phyloP scores from a whole-genome alignment of 2,113 vertebrate genomes.

The Tachycineta bicolor region DNA sequence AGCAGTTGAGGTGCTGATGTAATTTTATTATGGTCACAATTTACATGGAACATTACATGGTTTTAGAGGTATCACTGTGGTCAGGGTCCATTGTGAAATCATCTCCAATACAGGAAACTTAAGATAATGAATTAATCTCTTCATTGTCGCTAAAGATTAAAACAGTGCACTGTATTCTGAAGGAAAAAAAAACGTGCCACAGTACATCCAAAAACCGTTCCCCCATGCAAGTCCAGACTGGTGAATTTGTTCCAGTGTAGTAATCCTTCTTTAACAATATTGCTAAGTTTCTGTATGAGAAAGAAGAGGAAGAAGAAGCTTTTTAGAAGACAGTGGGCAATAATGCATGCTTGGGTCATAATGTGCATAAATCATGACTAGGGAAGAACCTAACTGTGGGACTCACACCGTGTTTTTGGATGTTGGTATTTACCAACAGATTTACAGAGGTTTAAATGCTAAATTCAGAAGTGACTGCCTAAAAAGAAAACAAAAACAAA shows the following conservation, averaged over 20 bases:
- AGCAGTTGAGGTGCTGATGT: background rate
- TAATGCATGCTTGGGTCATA: background rate
- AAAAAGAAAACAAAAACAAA: no score
- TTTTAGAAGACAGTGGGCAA: background rate
- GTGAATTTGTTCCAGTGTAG: background rate
- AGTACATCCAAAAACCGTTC: background rate
- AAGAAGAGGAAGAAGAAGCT: background rate
- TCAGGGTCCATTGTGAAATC: background rate
- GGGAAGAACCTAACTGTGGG: background rate
- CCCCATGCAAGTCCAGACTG: background rate
- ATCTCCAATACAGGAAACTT: background rate
- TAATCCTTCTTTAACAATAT: background rate
- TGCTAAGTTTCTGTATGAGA: background rate
- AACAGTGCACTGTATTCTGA: background rate
- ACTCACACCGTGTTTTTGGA: background rate
- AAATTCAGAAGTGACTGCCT: background rate
- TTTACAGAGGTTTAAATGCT: background rate
- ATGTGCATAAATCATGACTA: background rate
- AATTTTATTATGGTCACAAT: background rate
- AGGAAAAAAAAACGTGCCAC: background rate
- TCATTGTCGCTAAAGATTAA: background rate
- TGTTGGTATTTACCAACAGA: background rate
- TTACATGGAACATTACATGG: background rate
- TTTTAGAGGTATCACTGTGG: background rate
- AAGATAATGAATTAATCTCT: background rate